Percentiles rank a stretch among this genome's conserved stretches.
Evolutionary conservation across 2,113 vertebrate species (phyloP).

Genomic region (Loxodonta africana): DNA sequence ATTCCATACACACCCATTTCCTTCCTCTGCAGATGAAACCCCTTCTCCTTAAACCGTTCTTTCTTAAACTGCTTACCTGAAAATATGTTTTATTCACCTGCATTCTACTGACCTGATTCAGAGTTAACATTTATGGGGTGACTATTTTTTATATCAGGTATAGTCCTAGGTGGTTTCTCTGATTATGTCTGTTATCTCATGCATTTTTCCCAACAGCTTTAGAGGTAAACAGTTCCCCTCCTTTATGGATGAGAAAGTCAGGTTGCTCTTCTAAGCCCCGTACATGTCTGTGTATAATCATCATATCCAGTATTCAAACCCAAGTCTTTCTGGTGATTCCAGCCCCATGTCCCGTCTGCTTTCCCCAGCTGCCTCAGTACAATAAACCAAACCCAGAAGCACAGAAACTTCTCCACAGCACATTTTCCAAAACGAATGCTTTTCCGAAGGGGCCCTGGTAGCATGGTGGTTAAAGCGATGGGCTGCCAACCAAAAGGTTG

Average conservation of each 20-base stretch:
- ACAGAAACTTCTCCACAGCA: background rate
- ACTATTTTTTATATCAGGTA: background rate
- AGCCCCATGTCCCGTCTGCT: rapidly evolving
- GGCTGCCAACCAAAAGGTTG: background rate
- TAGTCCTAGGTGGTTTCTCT: background rate
- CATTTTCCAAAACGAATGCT: background rate
- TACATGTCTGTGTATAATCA: too few species aligned
- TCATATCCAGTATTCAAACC: background rate
- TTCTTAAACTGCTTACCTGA: background rate
- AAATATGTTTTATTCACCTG: background rate
- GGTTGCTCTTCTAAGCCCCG: too few species aligned
- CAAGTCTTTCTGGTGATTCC: background rate
- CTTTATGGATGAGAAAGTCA: background rate
- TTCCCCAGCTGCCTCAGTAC: background rate
- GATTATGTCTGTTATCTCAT: background rate
- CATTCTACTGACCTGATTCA: background rate
- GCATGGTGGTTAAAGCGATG: too few species aligned
- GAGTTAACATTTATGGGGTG: background rate
- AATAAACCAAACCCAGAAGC: background rate
- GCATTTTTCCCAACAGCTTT: background rate
- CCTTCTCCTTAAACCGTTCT: background rate
- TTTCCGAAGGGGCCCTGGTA: background rate
- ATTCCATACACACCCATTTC: background rate
- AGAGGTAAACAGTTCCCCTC: background rate
- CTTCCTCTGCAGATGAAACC: conserved; percentile 11